These are phyloP conservation scores for Allophyes oxyacanthae DNA, from an alignment of 2,888 invertebrate genomes.

Conservation along the genomic window DNA sequence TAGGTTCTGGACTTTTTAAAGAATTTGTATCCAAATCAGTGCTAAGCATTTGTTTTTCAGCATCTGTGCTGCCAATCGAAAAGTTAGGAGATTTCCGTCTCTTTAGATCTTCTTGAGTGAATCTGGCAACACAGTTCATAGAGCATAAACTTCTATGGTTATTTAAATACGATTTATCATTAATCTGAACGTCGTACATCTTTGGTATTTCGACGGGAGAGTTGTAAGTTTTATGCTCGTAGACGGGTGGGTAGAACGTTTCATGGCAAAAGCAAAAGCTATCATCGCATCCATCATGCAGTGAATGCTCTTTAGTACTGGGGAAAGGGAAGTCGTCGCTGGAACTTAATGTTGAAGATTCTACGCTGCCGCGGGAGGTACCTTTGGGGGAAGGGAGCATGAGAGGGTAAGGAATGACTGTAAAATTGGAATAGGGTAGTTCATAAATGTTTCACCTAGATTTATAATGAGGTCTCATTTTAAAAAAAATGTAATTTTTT, in stretches of 20 bases:
- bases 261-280: conserved; percentile 15
- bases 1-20: conserved; percentile 42
- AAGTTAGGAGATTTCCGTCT: conserved; percentile 51
- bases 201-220: conserved; percentile 10
- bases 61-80: conserved; percentile 58
- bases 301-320: neutral
- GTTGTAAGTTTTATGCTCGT: neutral
- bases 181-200: conserved; percentile 11
- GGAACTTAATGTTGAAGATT: conserved; percentile 49
- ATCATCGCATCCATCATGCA: conserved; percentile 9
- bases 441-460: too few relatives aligned
- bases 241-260: conserved; percentile 5
- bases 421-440: too few relatives aligned
- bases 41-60: conserved; percentile 69
- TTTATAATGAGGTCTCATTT: too few relatives aligned
- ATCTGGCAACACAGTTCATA: conserved; percentile 65
- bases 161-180: conserved; percentile 4
- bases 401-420: conserved; percentile 3
- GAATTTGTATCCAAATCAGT: conserved; percentile 69
- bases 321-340: conserved; percentile 37
- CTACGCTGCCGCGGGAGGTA: conserved; percentile 55
- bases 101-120: conserved; percentile 34
- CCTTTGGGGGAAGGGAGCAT: conserved; percentile 54
- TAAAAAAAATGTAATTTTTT: too few relatives aligned
- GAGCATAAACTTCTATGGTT: conserved; percentile 66